Evolutionary conservation across 2,113 vertebrate species (phyloP), one percentile per base, ranked within the genome.

Genomic region (Otus sunia): DNA sequence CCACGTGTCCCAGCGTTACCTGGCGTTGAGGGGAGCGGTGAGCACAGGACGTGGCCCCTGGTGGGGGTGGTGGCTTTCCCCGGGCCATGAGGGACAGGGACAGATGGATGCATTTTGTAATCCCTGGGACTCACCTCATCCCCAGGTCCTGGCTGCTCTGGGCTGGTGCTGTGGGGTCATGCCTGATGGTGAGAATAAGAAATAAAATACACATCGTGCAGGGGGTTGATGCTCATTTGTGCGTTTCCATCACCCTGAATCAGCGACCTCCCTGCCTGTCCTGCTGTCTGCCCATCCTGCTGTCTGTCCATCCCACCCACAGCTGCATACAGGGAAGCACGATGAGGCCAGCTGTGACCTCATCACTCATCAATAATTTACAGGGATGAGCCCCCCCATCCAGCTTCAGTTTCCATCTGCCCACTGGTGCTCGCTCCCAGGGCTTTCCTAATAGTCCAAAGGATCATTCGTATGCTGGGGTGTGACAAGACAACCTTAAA

Each of bases 11-110:
- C 53, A 23, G 47, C 2, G 0, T 49, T 20, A 15, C 9, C 4
- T 30, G 71, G 69, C 52, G 39, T 30, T 10, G 76, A 10, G 27
- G 21, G 23, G 2, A 82, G 15, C 0, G 0, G 11, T 45, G 83
- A 39, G 58, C 43, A n/a, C 71, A 76, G 50, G 56, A 45, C 9
- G 23, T 41, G 69, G 18, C 41, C 49, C 27, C 19, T 29, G n/a
- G 7, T 13, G 27, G 34, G n/a, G 12, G 26, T 11, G 6, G 39
- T 11, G 16, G 25, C 89, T 56, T 41, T 73, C 49, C 49, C 36
- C 2, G 2, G 79, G 43, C 39, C 7, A 8, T 2, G 5, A 3
- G 0, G 11, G 66, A 19, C 0, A 0, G 55, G 50, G 84, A 80
- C 55, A 73, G 77, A 55, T 6, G 2, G 91, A 77, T 58, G 27